Evolutionary conservation across 2,797 vertebrate species (phyloP).

Genomic region (Acipenser oxyrinchus): DNA sequence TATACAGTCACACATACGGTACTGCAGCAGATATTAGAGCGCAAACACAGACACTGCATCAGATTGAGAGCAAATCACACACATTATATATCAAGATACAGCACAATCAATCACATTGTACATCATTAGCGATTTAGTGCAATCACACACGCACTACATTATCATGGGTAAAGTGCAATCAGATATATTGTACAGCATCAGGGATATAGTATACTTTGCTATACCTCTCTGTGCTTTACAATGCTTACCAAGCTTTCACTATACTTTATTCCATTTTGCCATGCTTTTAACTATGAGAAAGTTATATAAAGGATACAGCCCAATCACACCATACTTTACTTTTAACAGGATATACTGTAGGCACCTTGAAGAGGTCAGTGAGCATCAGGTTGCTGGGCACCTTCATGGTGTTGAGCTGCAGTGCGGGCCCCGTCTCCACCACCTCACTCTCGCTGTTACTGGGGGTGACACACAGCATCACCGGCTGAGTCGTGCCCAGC

Average conservation of each 20-base stretch:
- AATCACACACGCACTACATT: too few species aligned
- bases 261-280: too few species aligned
- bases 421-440: conserved; percentile 66
- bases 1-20: too few species aligned
- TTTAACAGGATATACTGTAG: background rate
- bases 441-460: conserved; percentile 58
- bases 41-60: too few species aligned
- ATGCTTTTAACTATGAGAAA: background rate
- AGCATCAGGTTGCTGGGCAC: conserved; percentile 84
- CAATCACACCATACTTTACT: background rate
- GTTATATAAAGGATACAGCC: background rate
- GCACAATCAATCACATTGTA: too few species aligned
- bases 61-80: too few species aligned
- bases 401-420: conserved; percentile 88
- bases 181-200: too few species aligned
- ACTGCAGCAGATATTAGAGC: too few species aligned
- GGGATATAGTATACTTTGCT: background rate
- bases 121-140: too few species aligned
- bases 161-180: too few species aligned
- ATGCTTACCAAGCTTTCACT: too few species aligned
- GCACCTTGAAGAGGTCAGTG: conserved; percentile 93
- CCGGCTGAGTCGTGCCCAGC: conserved; percentile 83
- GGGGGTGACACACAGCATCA: conserved; percentile 83
- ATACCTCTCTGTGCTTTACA: background rate
- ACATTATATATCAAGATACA: too few species aligned